A percentile compares a stretch with the other conserved stretches of the same genome.
phyloP scores from a whole-genome alignment of 2,797 vertebrate species.

The Phrynocephalus guinanensis region DNA sequence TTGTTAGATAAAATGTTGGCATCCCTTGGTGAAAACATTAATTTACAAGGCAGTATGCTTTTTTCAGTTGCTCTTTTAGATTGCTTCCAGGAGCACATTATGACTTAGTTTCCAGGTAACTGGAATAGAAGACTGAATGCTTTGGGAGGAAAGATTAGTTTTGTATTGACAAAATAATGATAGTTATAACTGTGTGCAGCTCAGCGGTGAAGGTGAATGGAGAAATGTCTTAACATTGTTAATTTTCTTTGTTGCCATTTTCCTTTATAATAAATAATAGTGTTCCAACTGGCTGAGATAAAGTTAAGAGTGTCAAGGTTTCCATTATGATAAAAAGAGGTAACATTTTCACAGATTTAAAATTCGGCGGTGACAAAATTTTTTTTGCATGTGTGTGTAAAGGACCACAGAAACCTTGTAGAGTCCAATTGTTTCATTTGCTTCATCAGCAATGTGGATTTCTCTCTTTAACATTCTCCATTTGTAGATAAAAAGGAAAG shows the following conservation, averaged over 20 bases:
- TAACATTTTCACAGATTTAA: conserved; percentile 48
- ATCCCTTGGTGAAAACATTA: background rate
- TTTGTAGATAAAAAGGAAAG: conserved; percentile 39
- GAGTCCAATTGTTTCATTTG: conserved; percentile 14
- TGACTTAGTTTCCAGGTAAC: conserved; percentile 38
- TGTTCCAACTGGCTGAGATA: background rate
- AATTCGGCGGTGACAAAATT: conserved; percentile 46
- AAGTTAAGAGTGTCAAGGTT: conserved; percentile 29
- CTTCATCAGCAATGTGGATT: conserved; percentile 10
- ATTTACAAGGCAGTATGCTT: background rate
- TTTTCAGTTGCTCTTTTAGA: background rate
- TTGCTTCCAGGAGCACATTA: background rate
- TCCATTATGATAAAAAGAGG: conserved; percentile 45
- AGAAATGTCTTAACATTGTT: conserved; percentile 14
- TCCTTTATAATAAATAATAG: conserved; percentile 24
- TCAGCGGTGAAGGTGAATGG: background rate
- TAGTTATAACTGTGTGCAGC: background rate
- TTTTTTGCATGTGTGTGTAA: background rate
- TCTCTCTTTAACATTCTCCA: conserved; percentile 53
- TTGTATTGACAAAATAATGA: conserved; percentile 35
- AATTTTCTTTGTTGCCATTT: background rate
- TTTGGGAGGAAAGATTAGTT: conserved; percentile 28
- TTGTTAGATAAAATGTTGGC: background rate
- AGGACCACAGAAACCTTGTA: conserved; percentile 35
- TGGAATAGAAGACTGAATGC: conserved; percentile 16